Percentiles rank a stretch among this genome's conserved stretches.
Conservation (phyloP, 2,797 vertebrate genomes). For the Semotilus atromaculatus region DNA sequence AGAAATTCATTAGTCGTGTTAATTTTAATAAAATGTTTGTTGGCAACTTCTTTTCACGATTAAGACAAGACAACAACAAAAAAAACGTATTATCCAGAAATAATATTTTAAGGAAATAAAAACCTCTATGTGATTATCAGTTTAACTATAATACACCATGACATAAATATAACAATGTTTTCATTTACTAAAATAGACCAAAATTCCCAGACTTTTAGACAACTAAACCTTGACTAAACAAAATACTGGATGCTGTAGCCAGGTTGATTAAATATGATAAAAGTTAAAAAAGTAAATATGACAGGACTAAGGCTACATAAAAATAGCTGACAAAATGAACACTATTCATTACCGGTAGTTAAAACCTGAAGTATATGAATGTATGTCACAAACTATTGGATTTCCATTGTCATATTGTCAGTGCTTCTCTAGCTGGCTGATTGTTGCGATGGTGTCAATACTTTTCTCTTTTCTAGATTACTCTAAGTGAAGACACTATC, state of each 20-base stretch:
- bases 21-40: neutral
- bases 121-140: neutral
- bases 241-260: neutral
- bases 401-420: neutral
- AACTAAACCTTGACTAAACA: neutral
- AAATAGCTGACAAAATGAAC: neutral
- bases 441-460: neutral
- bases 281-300: neutral
- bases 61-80: neutral
- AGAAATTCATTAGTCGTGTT: neutral
- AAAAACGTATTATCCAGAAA: neutral
- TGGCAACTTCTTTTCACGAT: neutral
- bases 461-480: slow-evolving; percentile 79
- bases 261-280: neutral
- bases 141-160: neutral
- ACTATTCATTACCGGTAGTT: neutral
- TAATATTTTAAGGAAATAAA: neutral
- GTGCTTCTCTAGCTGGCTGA: neutral
- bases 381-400: neutral
- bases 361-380: neutral
- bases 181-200: neutral
- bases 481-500: slow-evolving; percentile 94
- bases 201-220: neutral
- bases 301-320: neutral
- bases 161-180: neutral